These are phyloP conservation scores for Apamea crenata DNA, from an alignment of 2,888 invertebrate genomes.

Conservation along the genomic window DNA sequence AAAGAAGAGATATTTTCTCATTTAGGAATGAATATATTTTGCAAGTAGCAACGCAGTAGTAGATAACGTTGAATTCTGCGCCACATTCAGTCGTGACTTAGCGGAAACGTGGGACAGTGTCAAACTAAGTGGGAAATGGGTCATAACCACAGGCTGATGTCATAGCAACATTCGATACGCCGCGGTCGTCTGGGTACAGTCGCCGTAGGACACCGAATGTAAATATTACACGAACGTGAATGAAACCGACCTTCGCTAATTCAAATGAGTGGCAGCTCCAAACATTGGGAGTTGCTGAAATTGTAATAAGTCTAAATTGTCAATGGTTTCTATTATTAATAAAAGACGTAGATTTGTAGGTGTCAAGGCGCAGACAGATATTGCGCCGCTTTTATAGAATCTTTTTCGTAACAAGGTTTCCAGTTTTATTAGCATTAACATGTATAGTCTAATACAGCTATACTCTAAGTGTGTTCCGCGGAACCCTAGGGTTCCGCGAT, in stretches of 20 bases:
- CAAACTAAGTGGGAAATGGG: conserved; percentile 57
- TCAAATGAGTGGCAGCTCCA: conserved; percentile 35
- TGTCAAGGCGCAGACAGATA: conserved; percentile 3
- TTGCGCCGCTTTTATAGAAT: conserved; percentile 7
- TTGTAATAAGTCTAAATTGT: conserved; percentile 35
- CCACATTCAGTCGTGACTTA: conserved; percentile 22
- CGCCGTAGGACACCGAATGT: conserved; percentile 45
- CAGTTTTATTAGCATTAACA: not conserved
- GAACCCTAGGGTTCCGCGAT: too few species aligned
- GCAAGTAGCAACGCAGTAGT: too few species aligned
- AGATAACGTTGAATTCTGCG: conserved; percentile 21
- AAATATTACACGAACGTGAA: conserved; percentile 58
- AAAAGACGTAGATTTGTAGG: conserved; percentile 6
- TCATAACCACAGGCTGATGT: conserved; percentile 58
- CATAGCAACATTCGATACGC: conserved; percentile 51
- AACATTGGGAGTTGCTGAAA: conserved; percentile 47
- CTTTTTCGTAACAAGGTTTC: not conserved
- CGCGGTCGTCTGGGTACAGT: conserved; percentile 33
- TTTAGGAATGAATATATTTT: conserved; percentile 19
- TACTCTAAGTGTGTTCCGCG: too few species aligned
- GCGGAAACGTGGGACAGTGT: conserved; percentile 36
- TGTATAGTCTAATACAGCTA: not conserved
- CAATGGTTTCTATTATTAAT: conserved; percentile 25
- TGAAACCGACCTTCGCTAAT: conserved; percentile 57
- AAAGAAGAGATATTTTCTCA: conserved; percentile 5